phyloP scores from a whole-genome alignment of 2,113 vertebrate species.

The Carlito syrichta region DNA sequence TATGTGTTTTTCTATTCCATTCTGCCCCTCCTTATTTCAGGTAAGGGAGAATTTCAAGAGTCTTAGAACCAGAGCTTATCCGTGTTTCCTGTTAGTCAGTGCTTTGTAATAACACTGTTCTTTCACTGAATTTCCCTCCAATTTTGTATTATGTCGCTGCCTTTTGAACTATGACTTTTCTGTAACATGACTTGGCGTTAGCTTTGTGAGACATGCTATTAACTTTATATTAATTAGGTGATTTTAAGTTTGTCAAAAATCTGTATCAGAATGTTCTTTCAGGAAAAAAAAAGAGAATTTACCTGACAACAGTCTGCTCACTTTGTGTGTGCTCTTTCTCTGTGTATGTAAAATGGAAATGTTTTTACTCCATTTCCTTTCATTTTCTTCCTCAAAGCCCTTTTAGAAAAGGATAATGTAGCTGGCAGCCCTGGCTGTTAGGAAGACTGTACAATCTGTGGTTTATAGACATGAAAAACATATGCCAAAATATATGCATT shows the following conservation, averaged over 20 bases:
- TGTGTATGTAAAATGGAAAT: not conserved
- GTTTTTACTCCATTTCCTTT: slow-evolving; percentile 44
- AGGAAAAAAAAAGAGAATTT: slow-evolving; percentile 9
- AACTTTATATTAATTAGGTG: not conserved
- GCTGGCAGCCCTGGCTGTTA: not conserved
- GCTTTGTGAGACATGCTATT: not conserved
- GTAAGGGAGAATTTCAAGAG: not conserved
- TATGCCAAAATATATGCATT: not conserved
- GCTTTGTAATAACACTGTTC: not conserved
- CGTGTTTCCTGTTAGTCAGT: not conserved
- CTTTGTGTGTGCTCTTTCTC: not conserved
- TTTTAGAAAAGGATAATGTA: not conserved
- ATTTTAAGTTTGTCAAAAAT: slow-evolving; percentile 38
- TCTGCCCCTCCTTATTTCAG: not conserved
- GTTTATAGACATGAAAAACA: not conserved
- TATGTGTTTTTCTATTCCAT: not conserved
- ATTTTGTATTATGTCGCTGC: not conserved
- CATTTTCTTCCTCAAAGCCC: slow-evolving; percentile 23
- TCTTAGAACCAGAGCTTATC: not conserved
- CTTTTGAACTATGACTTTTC: not conserved
- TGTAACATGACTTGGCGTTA: not conserved
- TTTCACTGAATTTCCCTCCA: not conserved
- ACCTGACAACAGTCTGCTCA: not conserved
- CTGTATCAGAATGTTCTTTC: not conserved
- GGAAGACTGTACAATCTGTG: not conserved